A percentile compares a stretch with the other conserved stretches of the same genome.
These are phyloP conservation scores for Oeneis ivallda DNA, from an alignment of 2,888 invertebrate genomes.

Conservation along the genomic window DNA sequence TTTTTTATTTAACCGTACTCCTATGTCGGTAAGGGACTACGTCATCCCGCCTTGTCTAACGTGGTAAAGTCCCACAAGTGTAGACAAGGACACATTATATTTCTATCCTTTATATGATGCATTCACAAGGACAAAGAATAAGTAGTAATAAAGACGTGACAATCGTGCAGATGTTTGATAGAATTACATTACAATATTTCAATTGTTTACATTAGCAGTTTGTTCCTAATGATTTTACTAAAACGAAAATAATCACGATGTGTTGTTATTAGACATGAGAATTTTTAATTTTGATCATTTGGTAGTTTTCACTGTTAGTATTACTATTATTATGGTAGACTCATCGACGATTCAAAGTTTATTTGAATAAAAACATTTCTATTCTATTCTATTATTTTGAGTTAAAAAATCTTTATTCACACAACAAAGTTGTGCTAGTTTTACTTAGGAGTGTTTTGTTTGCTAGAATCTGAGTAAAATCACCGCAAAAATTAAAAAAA, in stretches of 20 bases:
- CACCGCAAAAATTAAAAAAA: no score
- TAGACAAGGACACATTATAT: conserved; percentile 53
- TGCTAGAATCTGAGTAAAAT: no score
- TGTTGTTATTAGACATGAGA: conserved; percentile 45
- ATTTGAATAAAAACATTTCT: no score
- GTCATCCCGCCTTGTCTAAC: conserved; percentile 59
- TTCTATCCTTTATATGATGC: conserved; percentile 55
- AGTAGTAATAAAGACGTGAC: conserved; percentile 80
- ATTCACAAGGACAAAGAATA: conserved; percentile 79
- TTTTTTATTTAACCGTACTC: conserved; percentile 79
- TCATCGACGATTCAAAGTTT: no score
- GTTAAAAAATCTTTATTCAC: no score
- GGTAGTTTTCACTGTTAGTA: neutral
- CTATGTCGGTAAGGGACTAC: conserved; percentile 70
- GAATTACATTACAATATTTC: no score
- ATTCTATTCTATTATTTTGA: no score
- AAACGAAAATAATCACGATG: conserved; percentile 74
- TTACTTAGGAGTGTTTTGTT: no score
- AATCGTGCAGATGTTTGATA: conserved; percentile 79
- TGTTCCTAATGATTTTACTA: conserved; percentile 63
- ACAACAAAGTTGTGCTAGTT: no score
- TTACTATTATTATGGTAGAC: neutral
- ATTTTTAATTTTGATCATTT: neutral
- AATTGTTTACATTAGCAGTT: conserved; percentile 76
- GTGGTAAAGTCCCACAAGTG: conserved; percentile 47